Evolutionary conservation across 2,797 vertebrate genomes (phyloP), one percentile per base, ranked within the genome.

Genomic region (Lacerta bilineata): DNA sequence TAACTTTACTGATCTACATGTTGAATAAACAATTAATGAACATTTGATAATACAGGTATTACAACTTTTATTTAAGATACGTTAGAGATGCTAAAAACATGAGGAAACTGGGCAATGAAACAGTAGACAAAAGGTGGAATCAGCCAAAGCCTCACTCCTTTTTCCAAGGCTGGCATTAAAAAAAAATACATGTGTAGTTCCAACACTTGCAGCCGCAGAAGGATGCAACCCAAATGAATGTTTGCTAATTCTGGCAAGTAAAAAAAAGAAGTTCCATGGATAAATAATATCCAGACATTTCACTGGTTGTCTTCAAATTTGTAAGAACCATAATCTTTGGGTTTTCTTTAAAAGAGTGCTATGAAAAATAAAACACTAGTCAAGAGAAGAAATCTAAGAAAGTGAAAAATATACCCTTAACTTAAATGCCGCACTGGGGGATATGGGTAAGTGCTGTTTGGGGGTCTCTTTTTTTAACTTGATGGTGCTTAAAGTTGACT

Each of bases 61-160:
- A 77, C 92, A n/a, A 29, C 93, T 88, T 89, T 86, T 25, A 17
- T 89, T 93, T 91, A 93, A 96, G 93, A 96, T 95, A 95, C 90
- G 95, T 95, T 96, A 95, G 95, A 96, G 92, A 95, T 96, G 96
- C 93, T 88, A 94, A 92, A 64, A 95, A 96, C 87, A 88, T 92
- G 95, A 50, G 86, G 93, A 88, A 96, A 96, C 94, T 80, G 88
- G 93, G 91, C 92, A 94, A 90, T 90, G 88, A 94, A 95, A 94
- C 87, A 36, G 93, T 94, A 95, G 92, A 94, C 90, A 95, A 93
- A 59, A 83, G 41, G 50, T 0, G 18, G 93, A 83, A 91, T 43
- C 84, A 91, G 95, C 94, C 93, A 96, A 95, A 93, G 75, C 46
- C 85, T 94, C 95, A 91, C 87, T 95, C 93, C 84, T 95, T 97